Evolutionary conservation across 2,113 vertebrate species (phyloP).

Genomic region (Trogon melanurus): DNA sequence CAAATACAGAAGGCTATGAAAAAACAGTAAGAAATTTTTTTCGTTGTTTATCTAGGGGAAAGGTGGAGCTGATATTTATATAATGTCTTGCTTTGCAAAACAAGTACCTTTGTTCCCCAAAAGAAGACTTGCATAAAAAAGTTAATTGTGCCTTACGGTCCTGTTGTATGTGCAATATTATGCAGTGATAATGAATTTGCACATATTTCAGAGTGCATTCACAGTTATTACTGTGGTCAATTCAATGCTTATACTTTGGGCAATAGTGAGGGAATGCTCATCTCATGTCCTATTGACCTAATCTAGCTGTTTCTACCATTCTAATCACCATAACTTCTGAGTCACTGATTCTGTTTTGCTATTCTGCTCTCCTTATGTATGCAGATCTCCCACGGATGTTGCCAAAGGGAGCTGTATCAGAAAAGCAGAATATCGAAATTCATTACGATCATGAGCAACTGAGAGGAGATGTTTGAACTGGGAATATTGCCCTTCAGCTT

Average conservation of each 20-base stretch:
- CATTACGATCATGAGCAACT: neutral
- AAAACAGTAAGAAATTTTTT: neutral
- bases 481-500: constrained; percentile 38
- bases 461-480: constrained; percentile 14
- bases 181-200: neutral
- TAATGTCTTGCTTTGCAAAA: neutral
- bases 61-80: neutral
- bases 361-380: neutral
- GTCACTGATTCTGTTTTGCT: neutral
- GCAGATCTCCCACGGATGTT: neutral
- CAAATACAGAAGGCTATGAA: neutral
- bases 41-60: neutral
- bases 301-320: neutral
- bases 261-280: neutral
- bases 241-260: neutral
- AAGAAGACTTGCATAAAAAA: neutral
- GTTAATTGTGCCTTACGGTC: neutral
- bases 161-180: neutral
- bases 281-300: neutral
- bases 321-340: neutral
- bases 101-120: neutral
- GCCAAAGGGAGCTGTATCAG: constrained; percentile 27
- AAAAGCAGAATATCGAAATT: constrained; percentile 22
- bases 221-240: neutral
- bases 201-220: neutral